Base-by-base conservation (phyloP, 2,888 invertebrate genomes). In the Disparrhopalites patrizii region DNA sequence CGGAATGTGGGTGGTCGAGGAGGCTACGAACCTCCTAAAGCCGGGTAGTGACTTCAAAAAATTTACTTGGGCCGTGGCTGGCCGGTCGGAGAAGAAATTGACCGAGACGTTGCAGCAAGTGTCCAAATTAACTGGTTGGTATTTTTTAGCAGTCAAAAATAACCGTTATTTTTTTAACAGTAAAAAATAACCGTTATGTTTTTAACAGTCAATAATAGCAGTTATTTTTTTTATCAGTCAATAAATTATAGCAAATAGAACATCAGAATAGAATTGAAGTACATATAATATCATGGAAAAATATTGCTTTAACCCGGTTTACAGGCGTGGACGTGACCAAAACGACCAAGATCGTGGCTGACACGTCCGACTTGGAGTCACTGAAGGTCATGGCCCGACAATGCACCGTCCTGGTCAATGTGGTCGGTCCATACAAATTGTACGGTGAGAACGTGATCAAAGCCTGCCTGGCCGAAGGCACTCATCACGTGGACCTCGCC, bases 401-500 rank as follows among this genome's bases (percentile, higher is more conserved):
- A 73, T 85, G 91, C 8, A 87, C 84, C 76, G 84, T 97, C 1
- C 76, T 98, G 30, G 85, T 94, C 1, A 97, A 95, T 80, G 92
- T 92, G 79, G 92, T 93, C 74, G 98, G 98, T 0, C 98, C 97
- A 0, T 92, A 87, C 78, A 81, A 86, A 15, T 86, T 92, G 77
- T 90, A 86, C 79, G 98, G 97, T 0, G 94, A 95, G 78, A 84
- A 87, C 1, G 91, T 97, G 7, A 88, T 98, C 0, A 86, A 87
- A 75, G 94, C 95, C 0, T 95, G 93, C 71, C 83, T 94, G 27
- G 87, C 87, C 63, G 84, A 85, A 52, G 85, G 86, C 65, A 85
- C 95, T 0, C 87, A 91, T 81, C 90, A 95, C 77, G 86, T 98
- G 5, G 97, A 98, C 79, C 88, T 98, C 43, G 90, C 88, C 77